Evolutionary conservation across 1,140 invertebrate genomes (phyloP).

Genomic region (Drosophila ohnishii): DNA sequence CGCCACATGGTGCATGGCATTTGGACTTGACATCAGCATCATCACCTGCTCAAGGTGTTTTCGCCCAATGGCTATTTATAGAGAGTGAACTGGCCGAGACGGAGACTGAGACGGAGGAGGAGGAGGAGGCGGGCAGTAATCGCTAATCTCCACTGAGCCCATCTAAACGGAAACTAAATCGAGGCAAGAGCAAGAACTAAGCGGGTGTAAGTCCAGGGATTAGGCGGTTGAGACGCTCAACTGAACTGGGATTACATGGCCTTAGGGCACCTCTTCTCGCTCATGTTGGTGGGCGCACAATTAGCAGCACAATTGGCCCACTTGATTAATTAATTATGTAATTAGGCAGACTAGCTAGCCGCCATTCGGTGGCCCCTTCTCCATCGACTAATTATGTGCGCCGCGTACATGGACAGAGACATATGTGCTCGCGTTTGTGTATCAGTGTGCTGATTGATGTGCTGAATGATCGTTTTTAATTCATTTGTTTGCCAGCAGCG

Average conservation of each 20-base stretch:
- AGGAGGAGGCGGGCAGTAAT: not conserved
- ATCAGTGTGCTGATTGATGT: slow-evolving; percentile 74
- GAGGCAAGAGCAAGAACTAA: slow-evolving; percentile 17
- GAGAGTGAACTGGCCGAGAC: slow-evolving; percentile 23
- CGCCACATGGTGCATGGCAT: slow-evolving; percentile 41
- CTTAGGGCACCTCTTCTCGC: not conserved
- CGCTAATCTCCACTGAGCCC: slow-evolving; percentile 32
- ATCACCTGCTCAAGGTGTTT: slow-evolving; percentile 44
- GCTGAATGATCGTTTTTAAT: slow-evolving; percentile 79
- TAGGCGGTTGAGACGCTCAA: slow-evolving; percentile 3
- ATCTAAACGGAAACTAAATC: slow-evolving; percentile 31
- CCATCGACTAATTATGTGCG: slow-evolving; percentile 9
- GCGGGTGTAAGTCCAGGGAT: slow-evolving; percentile 26
- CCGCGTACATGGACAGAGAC: slow-evolving; percentile 13
- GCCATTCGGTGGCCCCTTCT: not conserved
- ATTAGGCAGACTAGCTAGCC: slow-evolving; percentile 18
- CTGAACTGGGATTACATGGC: slow-evolving; percentile 13
- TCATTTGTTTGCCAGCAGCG: slow-evolving; percentile 54
- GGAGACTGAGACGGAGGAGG: not conserved
- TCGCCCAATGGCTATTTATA: slow-evolving; percentile 36
- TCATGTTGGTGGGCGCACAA: not conserved
- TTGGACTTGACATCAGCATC: slow-evolving; percentile 53
- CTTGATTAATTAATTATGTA: slow-evolving; percentile 52
- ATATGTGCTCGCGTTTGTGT: slow-evolving; percentile 28
- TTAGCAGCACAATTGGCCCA: slow-evolving; percentile 29